A percentile compares a stretch with the other conserved stretches of the same genome.
These are phyloP conservation scores for Puntigrus tetrazona DNA, from an alignment of 2,113 vertebrate genomes.

Conservation along the genomic window DNA sequence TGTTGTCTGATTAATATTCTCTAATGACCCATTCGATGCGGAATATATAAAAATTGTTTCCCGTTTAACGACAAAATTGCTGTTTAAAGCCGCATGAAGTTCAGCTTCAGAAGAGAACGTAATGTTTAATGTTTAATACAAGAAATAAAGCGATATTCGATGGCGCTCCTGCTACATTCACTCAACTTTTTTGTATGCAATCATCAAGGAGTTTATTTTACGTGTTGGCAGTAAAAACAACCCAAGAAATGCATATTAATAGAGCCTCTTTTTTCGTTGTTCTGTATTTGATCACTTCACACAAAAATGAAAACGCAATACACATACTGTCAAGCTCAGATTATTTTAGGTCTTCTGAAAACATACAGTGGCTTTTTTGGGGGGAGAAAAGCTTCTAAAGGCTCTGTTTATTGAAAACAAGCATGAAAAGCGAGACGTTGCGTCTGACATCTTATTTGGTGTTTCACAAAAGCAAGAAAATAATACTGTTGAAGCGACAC, in stretches of 20 bases:
- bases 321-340: background rate
- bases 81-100: background rate
- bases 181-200: background rate
- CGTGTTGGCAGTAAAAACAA: background rate
- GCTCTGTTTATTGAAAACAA: conserved; percentile 2
- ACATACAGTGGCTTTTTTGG: background rate
- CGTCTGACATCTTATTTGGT: background rate
- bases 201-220: background rate
- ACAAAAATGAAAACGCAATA: background rate
- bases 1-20: background rate
- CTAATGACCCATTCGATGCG: background rate
- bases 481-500: background rate
- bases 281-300: background rate
- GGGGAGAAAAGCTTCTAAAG: background rate
- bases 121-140: background rate
- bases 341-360: background rate
- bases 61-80: background rate
- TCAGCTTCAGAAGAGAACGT: background rate
- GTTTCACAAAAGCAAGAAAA: background rate
- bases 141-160: background rate
- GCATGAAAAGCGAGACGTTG: background rate
- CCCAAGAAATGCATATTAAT: background rate
- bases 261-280: background rate
- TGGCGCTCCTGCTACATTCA: background rate
- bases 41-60: background rate